Percentiles rank a stretch among this genome's conserved stretches.
Conservation (phyloP, 2,797 vertebrate species). For the Acanthornis magna region DNA sequence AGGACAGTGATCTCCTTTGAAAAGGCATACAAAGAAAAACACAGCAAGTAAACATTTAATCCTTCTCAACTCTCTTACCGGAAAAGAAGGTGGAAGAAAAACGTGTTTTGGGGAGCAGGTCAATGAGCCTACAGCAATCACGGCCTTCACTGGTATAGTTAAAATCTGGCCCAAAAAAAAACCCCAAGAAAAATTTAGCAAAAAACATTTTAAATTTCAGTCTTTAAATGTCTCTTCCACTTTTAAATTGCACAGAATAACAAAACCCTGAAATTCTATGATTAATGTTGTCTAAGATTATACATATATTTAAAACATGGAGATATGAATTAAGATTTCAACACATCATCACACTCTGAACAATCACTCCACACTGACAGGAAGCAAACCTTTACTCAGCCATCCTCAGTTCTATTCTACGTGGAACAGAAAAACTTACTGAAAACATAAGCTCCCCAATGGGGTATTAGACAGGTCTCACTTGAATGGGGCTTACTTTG, state of each 20-base stretch:
- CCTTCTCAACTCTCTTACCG: conserved; percentile 79
- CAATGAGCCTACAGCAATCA: conserved; percentile 92
- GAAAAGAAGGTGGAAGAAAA: conserved; percentile 89
- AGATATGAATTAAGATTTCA: not conserved
- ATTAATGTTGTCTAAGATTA: not conserved
- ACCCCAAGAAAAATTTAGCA: not conserved
- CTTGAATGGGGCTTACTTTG: not conserved
- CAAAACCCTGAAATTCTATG: not conserved
- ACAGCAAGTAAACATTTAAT: not conserved
- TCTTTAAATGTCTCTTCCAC: not conserved
- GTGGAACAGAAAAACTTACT: not conserved
- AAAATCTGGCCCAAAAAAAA: conserved; percentile 82
- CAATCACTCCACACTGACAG: not conserved
- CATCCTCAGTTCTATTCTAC: not conserved
- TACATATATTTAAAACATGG: not conserved
- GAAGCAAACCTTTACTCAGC: not conserved
- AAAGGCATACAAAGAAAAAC: not conserved
- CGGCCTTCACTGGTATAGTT: conserved; percentile 93
- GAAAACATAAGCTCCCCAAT: not conserved
- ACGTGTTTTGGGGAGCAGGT: conserved; percentile 91
- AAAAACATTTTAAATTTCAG: not conserved
- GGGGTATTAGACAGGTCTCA: not conserved
- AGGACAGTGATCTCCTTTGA: not conserved
- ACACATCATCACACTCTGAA: not conserved
- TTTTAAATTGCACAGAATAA: not conserved